Evolutionary conservation across 2,113 vertebrate species (phyloP).

Genomic region (Anser brachyrhynchus): DNA sequence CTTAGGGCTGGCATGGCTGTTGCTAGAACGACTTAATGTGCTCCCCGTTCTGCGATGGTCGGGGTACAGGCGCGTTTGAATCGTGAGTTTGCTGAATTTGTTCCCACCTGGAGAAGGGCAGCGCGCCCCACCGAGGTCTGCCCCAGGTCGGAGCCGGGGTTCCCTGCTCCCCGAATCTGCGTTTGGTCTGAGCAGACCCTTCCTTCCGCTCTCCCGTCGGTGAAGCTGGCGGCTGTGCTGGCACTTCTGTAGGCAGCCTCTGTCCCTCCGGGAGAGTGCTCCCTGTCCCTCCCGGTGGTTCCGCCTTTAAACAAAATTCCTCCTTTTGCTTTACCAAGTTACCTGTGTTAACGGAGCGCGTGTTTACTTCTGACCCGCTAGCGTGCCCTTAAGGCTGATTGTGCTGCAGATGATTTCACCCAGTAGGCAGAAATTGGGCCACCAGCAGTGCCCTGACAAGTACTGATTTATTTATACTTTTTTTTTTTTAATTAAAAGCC

Average conservation of each 20-base stretch:
- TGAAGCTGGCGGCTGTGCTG: fast-evolving
- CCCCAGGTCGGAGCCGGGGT: neutral
- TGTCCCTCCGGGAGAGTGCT: neutral
- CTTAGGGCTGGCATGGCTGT: neutral
- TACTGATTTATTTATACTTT: neutral
- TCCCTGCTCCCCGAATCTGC: fast-evolving
- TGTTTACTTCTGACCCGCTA: neutral
- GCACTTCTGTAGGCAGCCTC: no score
- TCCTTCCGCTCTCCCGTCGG: neutral
- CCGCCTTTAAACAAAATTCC: neutral
- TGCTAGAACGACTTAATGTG: neutral
- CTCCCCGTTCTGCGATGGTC: neutral
- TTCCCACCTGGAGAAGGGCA: neutral
- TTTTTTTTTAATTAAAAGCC: conserved; percentile 1
- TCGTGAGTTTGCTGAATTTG: fast-evolving
- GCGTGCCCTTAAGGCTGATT: neutral
- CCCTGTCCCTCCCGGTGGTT: neutral
- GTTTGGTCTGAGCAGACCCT: fast-evolving
- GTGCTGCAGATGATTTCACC: neutral
- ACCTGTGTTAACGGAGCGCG: fast-evolving
- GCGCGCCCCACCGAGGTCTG: fast-evolving
- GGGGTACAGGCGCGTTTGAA: fast-evolving
- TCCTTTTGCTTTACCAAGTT: neutral
- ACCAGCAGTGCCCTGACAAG: neutral
- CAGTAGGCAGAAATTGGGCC: neutral